These are phyloP conservation scores for Phodopus roborovskii DNA, from an alignment of 2,113 vertebrate species.

Conservation along the genomic window DNA sequence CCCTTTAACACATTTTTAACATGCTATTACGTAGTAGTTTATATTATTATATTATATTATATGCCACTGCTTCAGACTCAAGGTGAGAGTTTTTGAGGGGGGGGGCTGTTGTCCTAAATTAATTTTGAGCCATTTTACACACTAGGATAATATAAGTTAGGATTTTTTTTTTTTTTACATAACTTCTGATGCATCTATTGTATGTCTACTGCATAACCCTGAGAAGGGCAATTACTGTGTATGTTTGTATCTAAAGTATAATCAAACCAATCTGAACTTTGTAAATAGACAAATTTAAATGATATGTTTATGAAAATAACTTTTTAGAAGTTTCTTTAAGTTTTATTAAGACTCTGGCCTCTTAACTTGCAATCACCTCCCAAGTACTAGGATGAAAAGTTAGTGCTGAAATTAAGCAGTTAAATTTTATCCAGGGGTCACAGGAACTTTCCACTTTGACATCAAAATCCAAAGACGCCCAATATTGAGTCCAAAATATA, in stretches of 20 bases:
- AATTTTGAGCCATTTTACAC: conserved; percentile 33
- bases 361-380: neutral
- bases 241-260: neutral
- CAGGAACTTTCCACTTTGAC: neutral
- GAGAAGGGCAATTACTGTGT: neutral
- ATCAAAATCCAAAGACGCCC: conserved; percentile 28
- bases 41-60: no score
- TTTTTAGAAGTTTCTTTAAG: neutral
- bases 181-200: conserved; percentile 10
- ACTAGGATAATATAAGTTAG: conserved; percentile 5
- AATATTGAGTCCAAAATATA: neutral
- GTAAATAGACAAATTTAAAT: conserved; percentile 37
- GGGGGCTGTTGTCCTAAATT: conserved; percentile 8
- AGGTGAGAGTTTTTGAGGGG: neutral
- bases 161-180: neutral
- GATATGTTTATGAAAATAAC: conserved; percentile 35
- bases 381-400: neutral
- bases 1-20: neutral
- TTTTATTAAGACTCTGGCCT: neutral
- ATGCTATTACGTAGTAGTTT: neutral
- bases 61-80: conserved; percentile 27
- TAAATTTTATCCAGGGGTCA: conserved; percentile 1
- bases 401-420: neutral
- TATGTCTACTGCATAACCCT: neutral
- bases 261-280: conserved; percentile 22